Percentiles rank a stretch among this genome's conserved stretches.
phyloP scores from a whole-genome alignment of 2,797 vertebrate genomes.

The Coccyzus lansbergi region DNA sequence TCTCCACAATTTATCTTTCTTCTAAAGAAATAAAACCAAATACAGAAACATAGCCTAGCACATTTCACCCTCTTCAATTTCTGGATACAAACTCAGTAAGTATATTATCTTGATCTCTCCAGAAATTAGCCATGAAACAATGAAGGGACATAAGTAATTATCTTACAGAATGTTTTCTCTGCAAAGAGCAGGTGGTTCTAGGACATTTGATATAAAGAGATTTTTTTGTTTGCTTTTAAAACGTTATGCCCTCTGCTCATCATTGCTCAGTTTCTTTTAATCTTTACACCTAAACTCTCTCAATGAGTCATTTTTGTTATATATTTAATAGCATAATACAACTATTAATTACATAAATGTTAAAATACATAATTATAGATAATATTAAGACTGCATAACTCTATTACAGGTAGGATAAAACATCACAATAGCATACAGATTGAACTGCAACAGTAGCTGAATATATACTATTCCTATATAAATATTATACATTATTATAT shows the following conservation, averaged over 20 bases:
- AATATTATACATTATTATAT: background rate
- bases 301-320: background rate
- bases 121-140: background rate
- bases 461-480: background rate
- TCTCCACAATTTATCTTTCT: background rate
- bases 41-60: background rate
- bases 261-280: background rate
- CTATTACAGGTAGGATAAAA: background rate
- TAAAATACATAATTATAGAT: background rate
- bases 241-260: fast-evolving
- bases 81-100: background rate
- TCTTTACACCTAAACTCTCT: background rate
- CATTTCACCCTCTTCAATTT: background rate
- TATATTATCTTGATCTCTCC: background rate
- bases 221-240: background rate
- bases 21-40: background rate
- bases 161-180: background rate
- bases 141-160: background rate
- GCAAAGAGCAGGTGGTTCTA: background rate
- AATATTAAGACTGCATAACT: background rate
- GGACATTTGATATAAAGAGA: background rate
- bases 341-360: background rate
- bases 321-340: background rate
- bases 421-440: background rate
- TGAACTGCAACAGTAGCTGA: background rate